These are phyloP conservation scores for Carassius carassius DNA, from an alignment of 2,113 vertebrate genomes.

Conservation along the genomic window DNA sequence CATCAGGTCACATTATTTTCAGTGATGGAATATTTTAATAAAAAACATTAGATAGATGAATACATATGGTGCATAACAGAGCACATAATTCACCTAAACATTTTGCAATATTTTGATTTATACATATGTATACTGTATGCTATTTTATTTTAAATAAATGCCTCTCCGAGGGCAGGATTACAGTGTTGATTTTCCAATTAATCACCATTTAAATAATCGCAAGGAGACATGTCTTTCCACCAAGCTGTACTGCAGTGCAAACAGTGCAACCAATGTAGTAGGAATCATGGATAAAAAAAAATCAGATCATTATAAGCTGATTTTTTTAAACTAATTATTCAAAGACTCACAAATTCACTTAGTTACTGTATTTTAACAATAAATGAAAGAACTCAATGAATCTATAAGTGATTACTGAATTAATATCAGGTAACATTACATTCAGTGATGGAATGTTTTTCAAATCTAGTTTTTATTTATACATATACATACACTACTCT, in stretches of 20 bases:
- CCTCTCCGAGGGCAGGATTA: not conserved
- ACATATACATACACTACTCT: not conserved
- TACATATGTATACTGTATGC: not conserved
- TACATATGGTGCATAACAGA: not conserved
- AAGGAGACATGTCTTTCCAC: not conserved
- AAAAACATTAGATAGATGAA: not conserved
- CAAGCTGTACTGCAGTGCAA: not conserved
- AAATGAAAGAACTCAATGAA: not conserved
- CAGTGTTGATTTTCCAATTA: not conserved
- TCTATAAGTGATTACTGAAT: not conserved
- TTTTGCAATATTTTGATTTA: not conserved
- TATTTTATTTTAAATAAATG: not conserved
- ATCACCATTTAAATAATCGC: not conserved
- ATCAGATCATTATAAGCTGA: not conserved
- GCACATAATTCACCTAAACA: not conserved
- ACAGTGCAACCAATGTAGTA: not conserved
- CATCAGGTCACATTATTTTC: not conserved
- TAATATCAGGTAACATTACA: not conserved
- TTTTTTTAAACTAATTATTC: not conserved
- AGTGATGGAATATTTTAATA: slow-evolving; percentile 7
- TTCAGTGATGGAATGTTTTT: not conserved
- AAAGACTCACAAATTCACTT: not conserved
- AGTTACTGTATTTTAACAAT: not conserved
- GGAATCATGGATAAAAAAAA: not conserved
- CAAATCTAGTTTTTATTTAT: not conserved